phyloP scores from a whole-genome alignment of 2,113 vertebrate species.

The Anarhynchus alexandrinus region DNA sequence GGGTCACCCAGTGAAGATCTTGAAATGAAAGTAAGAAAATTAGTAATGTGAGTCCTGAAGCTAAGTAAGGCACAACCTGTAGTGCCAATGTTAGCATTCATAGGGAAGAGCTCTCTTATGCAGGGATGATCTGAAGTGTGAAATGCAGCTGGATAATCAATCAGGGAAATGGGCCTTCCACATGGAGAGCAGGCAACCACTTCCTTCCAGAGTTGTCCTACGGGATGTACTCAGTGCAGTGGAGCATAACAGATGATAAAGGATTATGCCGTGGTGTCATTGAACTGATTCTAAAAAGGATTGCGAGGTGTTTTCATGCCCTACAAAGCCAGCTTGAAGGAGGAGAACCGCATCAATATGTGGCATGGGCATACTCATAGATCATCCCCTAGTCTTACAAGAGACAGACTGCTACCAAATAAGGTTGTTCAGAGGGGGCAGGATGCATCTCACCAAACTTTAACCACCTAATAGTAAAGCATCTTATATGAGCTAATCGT shows the following conservation, averaged over 20 bases:
- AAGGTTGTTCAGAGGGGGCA: not conserved
- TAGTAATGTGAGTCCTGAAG: not conserved
- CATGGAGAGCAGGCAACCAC: not conserved
- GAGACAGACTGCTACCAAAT: not conserved
- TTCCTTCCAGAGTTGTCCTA: not conserved
- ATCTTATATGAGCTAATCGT: not conserved
- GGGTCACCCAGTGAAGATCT: not conserved
- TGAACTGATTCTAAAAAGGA: not conserved
- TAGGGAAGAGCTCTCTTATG: not conserved
- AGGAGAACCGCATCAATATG: not conserved
- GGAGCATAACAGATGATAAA: constrained; percentile 23
- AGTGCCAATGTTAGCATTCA: not conserved
- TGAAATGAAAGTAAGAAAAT: not conserved
- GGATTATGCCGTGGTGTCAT: not conserved
- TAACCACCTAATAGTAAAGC: not conserved
- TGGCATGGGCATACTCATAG: not conserved
- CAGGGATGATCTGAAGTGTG: not conserved
- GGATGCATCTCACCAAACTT: not conserved
- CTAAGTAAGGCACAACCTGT: not conserved
- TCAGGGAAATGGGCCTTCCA: constrained; percentile 12
- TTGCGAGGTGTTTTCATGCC: not conserved
- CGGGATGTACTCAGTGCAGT: not conserved
- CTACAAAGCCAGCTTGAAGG: not conserved
- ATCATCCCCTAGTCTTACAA: not conserved
- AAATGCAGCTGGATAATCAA: constrained; percentile 1